Evolutionary conservation across 1,140 invertebrate species (phyloP), one percentile per base, ranked within the genome.

Genomic region (Halesus radiatus): DNA sequence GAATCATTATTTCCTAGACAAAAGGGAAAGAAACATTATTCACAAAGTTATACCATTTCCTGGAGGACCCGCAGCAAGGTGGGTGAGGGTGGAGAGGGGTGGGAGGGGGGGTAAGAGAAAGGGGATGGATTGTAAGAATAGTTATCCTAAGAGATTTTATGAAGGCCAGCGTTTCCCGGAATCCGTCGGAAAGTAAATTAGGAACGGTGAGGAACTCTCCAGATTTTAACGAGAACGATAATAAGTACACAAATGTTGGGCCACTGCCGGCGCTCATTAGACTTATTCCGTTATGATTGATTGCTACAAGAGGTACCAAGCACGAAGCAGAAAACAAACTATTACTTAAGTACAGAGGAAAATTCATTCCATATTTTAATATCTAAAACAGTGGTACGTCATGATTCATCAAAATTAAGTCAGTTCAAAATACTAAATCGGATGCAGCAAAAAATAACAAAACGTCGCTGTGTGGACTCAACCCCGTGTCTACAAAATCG

Each of bases 1-100:
- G 23, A 68, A 64, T 78, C 62, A 78, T 78, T 78, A 78, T 78
- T 53, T 78, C 52, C 76, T 16, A 50, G 76, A 78, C 76, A 78
- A 78, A 78, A 78, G 76, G 76, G 54, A 78, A 78, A 78, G 74
- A 68, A 68, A 53, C 76, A 78, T 78, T 68, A 78, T 78, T 78
- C 76, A 77, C 60, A 78, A 78, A 78, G 76, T 78, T 78, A 37
- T 26, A 70, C 60, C 64, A 64, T 68, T 66, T 76, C 74, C 74
- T 64, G 58, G 23, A 26, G n/a, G 72, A 54, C 18, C 72, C 52
- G 26, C 73, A 22, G 64, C 16, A 32, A n/a, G 50, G 37, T 4
- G 37, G 50, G 18, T 3, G 45, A 37, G n/a, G 4, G 26, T 10
- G 64, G 32, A n/a, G 26, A 15, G 62, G 3, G 22, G 20, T 0